A percentile compares a stretch with the other conserved stretches of the same genome.
phyloP scores from a whole-genome alignment of 2,797 vertebrate genomes.

The Anguilla anguilla region DNA sequence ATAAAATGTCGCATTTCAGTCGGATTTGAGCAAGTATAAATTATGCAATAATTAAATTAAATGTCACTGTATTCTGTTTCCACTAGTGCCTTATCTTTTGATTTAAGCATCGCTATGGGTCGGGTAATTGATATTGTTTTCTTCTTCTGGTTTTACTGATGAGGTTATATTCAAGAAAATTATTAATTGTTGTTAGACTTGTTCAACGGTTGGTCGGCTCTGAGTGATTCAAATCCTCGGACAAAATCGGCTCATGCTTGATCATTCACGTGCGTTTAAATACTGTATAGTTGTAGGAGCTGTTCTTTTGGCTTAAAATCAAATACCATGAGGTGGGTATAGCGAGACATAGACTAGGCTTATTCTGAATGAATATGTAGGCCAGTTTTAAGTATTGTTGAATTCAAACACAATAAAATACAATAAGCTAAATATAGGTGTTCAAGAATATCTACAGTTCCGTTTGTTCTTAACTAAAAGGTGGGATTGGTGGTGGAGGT shows the following conservation, averaged over 20 bases:
- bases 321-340: not conserved
- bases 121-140: not conserved
- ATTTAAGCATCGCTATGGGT: not conserved
- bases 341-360: not conserved
- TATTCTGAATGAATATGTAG: not conserved
- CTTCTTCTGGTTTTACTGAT: not conserved
- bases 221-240: not conserved
- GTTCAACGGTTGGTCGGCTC: not conserved
- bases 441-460: not conserved
- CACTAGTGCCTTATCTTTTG: not conserved
- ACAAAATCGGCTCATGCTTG: not conserved
- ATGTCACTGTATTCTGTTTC: not conserved
- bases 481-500: not conserved
- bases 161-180: not conserved
- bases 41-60: not conserved
- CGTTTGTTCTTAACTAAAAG: not conserved
- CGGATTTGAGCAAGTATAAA: not conserved
- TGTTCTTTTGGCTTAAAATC: not conserved
- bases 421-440: not conserved
- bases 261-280: not conserved
- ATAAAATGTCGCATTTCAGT: not conserved
- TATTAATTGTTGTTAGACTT: not conserved
- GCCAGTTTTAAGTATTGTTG: not conserved
- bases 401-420: not conserved
- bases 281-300: not conserved